Percentiles rank a stretch among this genome's conserved stretches.
Conservation (phyloP, 1,140 invertebrate genomes). For the Bombus impatiens region DNA sequence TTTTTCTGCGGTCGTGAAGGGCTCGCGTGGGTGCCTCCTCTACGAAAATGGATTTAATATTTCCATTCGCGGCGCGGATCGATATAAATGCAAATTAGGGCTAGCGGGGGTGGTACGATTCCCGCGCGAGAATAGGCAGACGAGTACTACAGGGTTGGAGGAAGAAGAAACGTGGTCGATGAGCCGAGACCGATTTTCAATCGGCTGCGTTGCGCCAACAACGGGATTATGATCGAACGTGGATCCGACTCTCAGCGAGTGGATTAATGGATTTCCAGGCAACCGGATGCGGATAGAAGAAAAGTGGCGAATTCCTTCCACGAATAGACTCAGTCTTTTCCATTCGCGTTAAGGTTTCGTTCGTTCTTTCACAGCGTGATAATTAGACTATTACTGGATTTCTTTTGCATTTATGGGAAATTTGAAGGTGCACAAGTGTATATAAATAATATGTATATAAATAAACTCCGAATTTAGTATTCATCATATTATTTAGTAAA, state of each 20-base stretch:
- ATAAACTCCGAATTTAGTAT: too few relatives aligned
- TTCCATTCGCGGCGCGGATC: slow-evolving; percentile 66
- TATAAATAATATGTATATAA: too few relatives aligned
- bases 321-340: background rate
- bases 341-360: background rate
- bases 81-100: slow-evolving; percentile 74
- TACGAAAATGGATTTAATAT: slow-evolving; percentile 73
- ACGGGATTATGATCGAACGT: slow-evolving; percentile 45
- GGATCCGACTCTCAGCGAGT: slow-evolving; percentile 31
- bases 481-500: too few relatives aligned
- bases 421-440: too few relatives aligned
- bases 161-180: slow-evolving; percentile 32
- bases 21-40: slow-evolving; percentile 29
- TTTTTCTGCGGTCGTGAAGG: slow-evolving; percentile 22
- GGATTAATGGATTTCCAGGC: slow-evolving; percentile 36
- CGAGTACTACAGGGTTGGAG: background rate
- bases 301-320: slow-evolving; percentile 4
- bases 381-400: too few relatives aligned
- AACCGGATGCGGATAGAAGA: background rate
- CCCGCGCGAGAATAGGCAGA: slow-evolving; percentile 8
- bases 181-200: slow-evolving; percentile 44
- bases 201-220: slow-evolving; percentile 38
- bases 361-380: too few relatives aligned
- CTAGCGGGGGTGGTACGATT: slow-evolving; percentile 27
- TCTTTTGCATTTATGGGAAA: too few relatives aligned